Evolutionary conservation across 2,797 vertebrate genomes (phyloP).

Genomic region (Mormyrus proboscirostris): DNA sequence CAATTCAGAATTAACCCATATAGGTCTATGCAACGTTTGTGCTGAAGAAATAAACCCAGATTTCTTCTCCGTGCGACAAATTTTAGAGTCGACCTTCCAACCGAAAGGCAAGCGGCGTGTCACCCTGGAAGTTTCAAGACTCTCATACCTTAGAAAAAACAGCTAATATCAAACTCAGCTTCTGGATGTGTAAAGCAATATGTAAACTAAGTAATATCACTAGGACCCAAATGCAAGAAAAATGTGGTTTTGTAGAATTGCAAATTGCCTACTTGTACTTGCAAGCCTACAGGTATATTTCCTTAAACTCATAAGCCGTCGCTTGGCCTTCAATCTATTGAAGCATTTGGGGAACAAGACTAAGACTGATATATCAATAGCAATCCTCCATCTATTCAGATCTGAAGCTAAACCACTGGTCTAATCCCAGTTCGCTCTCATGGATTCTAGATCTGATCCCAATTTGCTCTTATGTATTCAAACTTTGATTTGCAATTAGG

Average conservation of each 20-base stretch:
- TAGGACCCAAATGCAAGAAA: not conserved
- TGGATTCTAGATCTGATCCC: not conserved
- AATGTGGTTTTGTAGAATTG: not conserved
- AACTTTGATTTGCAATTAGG: not conserved
- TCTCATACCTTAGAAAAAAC: not conserved
- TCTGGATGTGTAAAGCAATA: not conserved
- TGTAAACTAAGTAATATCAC: not conserved
- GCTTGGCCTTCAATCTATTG: not conserved
- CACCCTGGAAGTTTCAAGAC: not conserved
- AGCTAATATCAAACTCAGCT: not conserved
- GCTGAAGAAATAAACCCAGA: not conserved
- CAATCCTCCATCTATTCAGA: not conserved
- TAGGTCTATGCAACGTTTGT: not conserved
- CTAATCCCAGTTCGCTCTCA: not conserved
- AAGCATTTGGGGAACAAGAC: not conserved
- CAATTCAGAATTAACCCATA: not conserved
- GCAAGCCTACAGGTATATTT: not conserved
- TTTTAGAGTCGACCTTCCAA: not conserved
- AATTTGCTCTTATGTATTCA: not conserved
- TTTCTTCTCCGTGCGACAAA: not conserved
- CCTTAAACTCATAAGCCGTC: not conserved
- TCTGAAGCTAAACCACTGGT: not conserved
- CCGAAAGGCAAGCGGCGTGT: not conserved
- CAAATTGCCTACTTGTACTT: not conserved
- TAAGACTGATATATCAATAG: not conserved